Evolutionary conservation across 1,140 invertebrate genomes (phyloP).

Genomic region (Drosophila tsacasi): DNA sequence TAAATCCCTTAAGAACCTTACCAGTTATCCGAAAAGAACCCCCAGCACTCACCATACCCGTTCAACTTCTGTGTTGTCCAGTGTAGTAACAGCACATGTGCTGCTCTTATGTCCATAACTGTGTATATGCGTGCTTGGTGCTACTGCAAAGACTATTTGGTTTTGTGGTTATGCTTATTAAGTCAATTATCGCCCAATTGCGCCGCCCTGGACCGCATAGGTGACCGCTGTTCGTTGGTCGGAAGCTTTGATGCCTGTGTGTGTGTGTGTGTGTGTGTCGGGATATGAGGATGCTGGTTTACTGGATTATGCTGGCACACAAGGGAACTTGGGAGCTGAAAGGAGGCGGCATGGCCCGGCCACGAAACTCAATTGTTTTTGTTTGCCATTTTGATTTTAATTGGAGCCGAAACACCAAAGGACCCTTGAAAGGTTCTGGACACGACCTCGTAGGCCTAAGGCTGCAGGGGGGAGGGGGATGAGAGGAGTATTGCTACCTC

Average conservation of each 20-base stretch:
- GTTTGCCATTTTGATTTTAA: constrained; percentile 76
- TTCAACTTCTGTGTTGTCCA: constrained; percentile 17
- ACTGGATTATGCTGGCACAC: not conserved
- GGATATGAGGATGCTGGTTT: not conserved
- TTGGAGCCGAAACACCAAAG: constrained; percentile 58
- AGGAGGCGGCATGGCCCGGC: not conserved
- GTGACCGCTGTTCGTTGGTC: constrained; percentile 30
- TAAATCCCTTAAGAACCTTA: not conserved
- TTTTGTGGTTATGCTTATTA: constrained; percentile 81
- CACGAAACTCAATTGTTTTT: constrained; percentile 49
- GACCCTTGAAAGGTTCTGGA: constrained; percentile 15
- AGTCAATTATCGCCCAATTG: constrained; percentile 82
- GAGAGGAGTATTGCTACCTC: not conserved
- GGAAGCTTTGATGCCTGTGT: constrained; percentile 15
- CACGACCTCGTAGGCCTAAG: not conserved
- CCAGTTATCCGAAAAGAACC: not conserved
- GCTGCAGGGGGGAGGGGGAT: too few species aligned
- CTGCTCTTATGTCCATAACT: constrained; percentile 29
- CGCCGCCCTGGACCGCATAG: constrained; percentile 37
- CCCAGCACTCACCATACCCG: not conserved
- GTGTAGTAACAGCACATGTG: constrained; percentile 21
- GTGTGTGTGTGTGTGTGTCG: not conserved
- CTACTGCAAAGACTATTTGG: constrained; percentile 55
- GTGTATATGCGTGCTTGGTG: constrained; percentile 38
- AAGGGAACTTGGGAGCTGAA: not conserved